phyloP scores from a whole-genome alignment of 2,797 vertebrate species.

The Cossypha caffra region DNA sequence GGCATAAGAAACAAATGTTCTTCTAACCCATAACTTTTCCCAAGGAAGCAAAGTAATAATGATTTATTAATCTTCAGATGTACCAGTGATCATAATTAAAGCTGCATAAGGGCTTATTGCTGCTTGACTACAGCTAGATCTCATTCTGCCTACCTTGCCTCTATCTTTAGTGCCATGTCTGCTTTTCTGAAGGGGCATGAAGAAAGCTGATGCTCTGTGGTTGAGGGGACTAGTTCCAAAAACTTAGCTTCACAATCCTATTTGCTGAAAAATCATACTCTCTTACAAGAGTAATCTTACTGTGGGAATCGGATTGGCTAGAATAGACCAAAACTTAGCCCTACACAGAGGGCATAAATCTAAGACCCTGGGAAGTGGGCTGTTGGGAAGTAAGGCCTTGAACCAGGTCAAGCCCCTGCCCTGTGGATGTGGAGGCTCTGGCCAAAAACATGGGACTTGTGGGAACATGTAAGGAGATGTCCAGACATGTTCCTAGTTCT shows the following conservation, averaged over 20 bases:
- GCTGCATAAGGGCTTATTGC: background rate
- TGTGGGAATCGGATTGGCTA: too few relatives aligned
- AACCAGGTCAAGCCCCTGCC: too few relatives aligned
- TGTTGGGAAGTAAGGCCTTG: too few relatives aligned
- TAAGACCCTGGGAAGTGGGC: too few relatives aligned
- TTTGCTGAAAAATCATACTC: background rate
- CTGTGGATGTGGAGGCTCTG: too few relatives aligned
- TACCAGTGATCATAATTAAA: background rate
- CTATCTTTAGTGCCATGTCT: background rate
- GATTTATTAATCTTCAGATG: background rate
- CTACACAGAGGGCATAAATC: too few relatives aligned
- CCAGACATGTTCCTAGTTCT: too few relatives aligned
- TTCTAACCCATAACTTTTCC: background rate
- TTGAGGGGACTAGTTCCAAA: accelerated
- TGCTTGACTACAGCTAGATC: background rate
- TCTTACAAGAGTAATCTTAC: background rate
- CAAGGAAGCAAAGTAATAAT: background rate
- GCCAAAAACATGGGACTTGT: too few relatives aligned
- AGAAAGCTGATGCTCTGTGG: background rate
- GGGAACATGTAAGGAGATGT: too few relatives aligned
- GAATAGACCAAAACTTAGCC: too few relatives aligned
- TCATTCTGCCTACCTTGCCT: background rate
- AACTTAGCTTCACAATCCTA: background rate
- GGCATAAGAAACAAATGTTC: background rate
- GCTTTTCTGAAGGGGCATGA: background rate